These are phyloP conservation scores for Drosophila micromelanica DNA, from an alignment of 1,140 invertebrate genomes.

Conservation along the genomic window DNA sequence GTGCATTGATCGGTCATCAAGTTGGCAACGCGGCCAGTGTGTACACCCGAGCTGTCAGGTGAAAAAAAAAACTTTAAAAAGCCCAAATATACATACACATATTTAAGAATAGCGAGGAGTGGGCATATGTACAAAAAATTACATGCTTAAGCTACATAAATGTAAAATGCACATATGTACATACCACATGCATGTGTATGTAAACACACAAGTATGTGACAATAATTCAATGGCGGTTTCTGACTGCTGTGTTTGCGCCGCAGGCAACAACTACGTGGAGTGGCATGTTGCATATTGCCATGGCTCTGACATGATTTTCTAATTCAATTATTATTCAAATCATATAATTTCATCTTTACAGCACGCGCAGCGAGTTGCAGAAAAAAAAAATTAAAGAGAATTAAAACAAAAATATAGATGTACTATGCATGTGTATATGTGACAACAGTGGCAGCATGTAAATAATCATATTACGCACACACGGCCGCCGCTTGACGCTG, in stretches of 20 bases:
- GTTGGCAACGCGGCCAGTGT: background rate
- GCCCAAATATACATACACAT: constrained; percentile 4
- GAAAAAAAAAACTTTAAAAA: no score
- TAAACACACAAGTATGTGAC: constrained; percentile 5
- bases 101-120: no score
- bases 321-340: constrained; percentile 83
- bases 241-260: constrained; percentile 16
- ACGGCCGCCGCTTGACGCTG: constrained; percentile 31
- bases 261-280: constrained; percentile 16
- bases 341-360: constrained; percentile 74
- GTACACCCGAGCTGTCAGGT: background rate
- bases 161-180: background rate
- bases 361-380: constrained; percentile 33
- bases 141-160: background rate
- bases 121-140: no score
- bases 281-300: constrained; percentile 25
- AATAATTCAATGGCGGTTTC: constrained; percentile 17
- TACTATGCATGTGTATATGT: constrained; percentile 11
- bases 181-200: background rate
- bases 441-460: constrained; percentile 52
- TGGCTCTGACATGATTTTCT: constrained; percentile 63
- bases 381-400: constrained; percentile 6
- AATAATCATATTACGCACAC: constrained; percentile 75
- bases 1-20: background rate
- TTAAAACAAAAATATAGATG: background rate